Percentiles rank a stretch among this genome's conserved stretches.
Evolutionary conservation across 2,113 vertebrate species (phyloP).

Genomic region (Protobothrops flavoviridis): DNA sequence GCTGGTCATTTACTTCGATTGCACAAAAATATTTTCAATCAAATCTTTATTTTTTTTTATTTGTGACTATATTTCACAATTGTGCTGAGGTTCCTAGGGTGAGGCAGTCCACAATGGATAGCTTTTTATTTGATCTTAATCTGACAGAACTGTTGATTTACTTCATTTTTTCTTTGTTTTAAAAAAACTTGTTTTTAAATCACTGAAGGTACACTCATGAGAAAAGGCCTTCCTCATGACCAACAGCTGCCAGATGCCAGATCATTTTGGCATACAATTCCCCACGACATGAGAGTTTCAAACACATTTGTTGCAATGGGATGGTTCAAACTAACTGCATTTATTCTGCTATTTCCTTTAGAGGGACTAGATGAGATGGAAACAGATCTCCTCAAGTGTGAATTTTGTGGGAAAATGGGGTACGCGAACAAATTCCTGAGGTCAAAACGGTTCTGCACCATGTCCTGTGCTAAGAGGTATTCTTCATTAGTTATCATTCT

Average conservation of each 20-base stretch:
- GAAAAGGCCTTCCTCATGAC: not conserved
- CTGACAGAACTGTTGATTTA: not conserved
- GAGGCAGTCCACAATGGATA: not conserved
- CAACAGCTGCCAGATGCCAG: not conserved
- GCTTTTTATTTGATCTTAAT: not conserved
- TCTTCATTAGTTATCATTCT: not conserved
- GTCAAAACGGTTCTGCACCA: conserved; percentile 96
- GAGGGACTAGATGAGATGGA: conserved; percentile 80
- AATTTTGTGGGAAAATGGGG: conserved; percentile 94
- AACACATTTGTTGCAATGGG: not conserved
- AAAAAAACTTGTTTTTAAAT: not conserved
- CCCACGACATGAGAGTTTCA: conserved; percentile 11
- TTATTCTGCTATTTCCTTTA: conserved; percentile 63
- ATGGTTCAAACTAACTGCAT: conserved; percentile 13
- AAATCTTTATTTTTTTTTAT: not conserved
- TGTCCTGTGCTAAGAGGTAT: conserved; percentile 94
- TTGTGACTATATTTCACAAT: not conserved
- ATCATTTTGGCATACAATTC: not conserved
- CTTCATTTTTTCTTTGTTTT: not conserved
- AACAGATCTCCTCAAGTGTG: conserved; percentile 89
- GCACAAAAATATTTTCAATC: not conserved
- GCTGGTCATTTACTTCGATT: not conserved
- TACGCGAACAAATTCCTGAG: conserved; percentile 90
- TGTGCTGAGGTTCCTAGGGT: not conserved
- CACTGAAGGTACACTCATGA: not conserved